Evolutionary conservation across 2,888 invertebrate species (phyloP), one percentile per base, ranked within the genome.

Genomic region (Tetragonisca angustula): DNA sequence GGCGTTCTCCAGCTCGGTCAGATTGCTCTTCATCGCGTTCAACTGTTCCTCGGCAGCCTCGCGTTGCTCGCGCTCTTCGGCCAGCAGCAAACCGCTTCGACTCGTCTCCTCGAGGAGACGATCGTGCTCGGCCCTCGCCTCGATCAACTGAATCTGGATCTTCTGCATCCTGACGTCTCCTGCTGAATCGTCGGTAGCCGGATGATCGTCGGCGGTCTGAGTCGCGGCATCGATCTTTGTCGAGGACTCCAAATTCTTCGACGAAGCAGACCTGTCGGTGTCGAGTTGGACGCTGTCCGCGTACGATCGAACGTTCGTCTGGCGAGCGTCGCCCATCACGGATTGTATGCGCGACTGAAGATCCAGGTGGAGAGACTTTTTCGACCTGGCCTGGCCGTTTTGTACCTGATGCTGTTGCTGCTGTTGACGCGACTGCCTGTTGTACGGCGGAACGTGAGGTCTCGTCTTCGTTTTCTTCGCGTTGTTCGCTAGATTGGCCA

Each of bases 191-290:
- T 74, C 73, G 0, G 15, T 5, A 2, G 77, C 71, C 1, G 54
- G 56, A 24, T 21, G 56, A 24, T 21, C 69, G 2, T 52, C 32
- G 4, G 32, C 49, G 13, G 68, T 70, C 17, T 88, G 88, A 19
- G 83, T 79, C 2, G 71, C 82, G 0, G 70, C 88, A 50, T 88
- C 81, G 3, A 95, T 96, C 92, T 93, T 96, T 96, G 77, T 96
- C 95, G 90, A 43, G 9, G 43, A 17, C 13, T 76, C 68, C 0
- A 70, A 19, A 54, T 79, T 84, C 43, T 72, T 76, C 24, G 65
- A 50, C 0, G 85, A 80, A 11, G 43, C 9, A 2, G 74, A 70
- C 13, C 75, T 71, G 0, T 74, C 79, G 13, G 27, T 59, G 3
- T 71, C 78, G 2, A 15, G 68, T n/a, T 56, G 82, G 3, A 62